Conservation (phyloP, 2,797 vertebrate species). For the Hafferia zeledoni region DNA sequence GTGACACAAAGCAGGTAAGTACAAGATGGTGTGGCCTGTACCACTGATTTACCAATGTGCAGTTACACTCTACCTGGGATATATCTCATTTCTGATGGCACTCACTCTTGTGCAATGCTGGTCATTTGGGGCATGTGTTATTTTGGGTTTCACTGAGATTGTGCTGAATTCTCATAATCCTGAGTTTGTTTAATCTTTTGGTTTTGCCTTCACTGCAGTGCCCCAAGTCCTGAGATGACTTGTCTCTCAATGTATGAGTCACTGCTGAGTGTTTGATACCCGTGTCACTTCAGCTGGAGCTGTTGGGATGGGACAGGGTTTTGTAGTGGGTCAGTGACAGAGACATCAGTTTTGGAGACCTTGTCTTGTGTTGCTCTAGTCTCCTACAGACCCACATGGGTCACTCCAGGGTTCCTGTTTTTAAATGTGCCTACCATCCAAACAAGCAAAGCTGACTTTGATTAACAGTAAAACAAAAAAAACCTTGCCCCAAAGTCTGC, state of each 20-base stretch:
- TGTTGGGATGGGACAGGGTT: neutral
- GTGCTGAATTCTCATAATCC: neutral
- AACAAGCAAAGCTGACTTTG: neutral
- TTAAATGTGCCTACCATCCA: neutral
- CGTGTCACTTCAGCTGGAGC: neutral
- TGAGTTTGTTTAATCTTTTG: neutral
- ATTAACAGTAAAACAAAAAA: neutral
- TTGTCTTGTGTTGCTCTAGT: neutral
- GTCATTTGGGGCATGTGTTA: accelerated
- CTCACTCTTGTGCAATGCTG: accelerated
- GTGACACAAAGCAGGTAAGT: neutral
- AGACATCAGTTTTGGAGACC: neutral
- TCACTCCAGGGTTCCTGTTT: neutral
- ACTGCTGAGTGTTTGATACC: neutral
- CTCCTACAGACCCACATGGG: neutral
- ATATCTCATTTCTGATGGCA: neutral
- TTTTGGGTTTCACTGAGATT: neutral
- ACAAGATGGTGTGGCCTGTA: accelerated
- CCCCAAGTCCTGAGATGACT: neutral
- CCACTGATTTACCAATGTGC: neutral
- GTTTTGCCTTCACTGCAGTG: accelerated
- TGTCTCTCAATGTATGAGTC: neutral
- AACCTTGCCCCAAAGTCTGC: neutral
- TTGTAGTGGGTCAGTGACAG: neutral
- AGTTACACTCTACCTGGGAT: neutral